phyloP scores from a whole-genome alignment of 2,888 invertebrate species.

The Dermolepida albohirtum region DNA sequence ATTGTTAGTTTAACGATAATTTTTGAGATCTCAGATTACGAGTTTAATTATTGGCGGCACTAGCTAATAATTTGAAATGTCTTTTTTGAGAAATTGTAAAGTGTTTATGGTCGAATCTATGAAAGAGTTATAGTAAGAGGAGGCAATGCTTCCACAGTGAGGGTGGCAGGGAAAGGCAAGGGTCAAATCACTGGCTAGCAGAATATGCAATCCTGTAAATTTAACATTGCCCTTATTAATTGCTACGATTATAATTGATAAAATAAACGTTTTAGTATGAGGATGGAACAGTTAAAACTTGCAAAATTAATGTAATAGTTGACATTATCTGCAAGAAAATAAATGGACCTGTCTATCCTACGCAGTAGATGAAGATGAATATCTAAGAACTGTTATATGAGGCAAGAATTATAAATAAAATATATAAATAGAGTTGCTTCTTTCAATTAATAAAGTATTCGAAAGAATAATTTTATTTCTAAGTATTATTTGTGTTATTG shows the following conservation, averaged over 20 bases:
- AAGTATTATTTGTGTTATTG: no score
- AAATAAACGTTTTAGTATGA: conserved; percentile 24
- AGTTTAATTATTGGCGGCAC: background rate
- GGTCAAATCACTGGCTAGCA: conserved; percentile 62
- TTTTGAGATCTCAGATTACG: no score
- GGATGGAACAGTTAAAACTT: conserved; percentile 14
- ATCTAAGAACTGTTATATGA: no score
- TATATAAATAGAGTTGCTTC: no score
- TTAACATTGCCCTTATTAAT: conserved; percentile 29
- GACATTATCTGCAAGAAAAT: no score
- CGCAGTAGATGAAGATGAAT: no score
- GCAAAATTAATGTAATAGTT: no score
- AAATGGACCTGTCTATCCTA: no score
- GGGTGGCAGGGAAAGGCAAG: conserved; percentile 65
- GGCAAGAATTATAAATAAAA: no score
- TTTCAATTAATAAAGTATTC: no score
- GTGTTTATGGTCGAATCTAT: conserved; percentile 52
- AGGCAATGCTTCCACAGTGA: conserved; percentile 62
- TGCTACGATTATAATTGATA: background rate
- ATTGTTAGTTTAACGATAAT: background rate
- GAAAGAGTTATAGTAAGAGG: conserved; percentile 57
- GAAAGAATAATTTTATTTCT: no score
- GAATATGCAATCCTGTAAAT: conserved; percentile 64
- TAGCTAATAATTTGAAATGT: conserved; percentile 14
- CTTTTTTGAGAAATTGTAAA: conserved; percentile 46